A percentile compares a stretch with the other conserved stretches of the same genome.
These are phyloP conservation scores for Botia kubotai DNA, from an alignment of 2,797 vertebrate species.

Conservation along the genomic window DNA sequence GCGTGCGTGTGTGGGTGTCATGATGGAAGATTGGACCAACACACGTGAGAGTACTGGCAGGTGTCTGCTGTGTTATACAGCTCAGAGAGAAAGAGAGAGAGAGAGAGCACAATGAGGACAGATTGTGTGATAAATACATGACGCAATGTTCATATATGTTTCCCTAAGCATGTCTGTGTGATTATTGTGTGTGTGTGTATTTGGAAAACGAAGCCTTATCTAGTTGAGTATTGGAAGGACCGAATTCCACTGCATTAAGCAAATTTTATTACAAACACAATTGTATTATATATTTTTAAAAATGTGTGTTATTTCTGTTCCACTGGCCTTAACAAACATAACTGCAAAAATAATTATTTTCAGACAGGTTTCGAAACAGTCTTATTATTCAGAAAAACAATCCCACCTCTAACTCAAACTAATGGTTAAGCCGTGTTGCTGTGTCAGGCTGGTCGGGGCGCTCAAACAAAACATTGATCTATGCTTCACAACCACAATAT, in stretches of 20 bases:
- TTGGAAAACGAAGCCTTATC: not conserved
- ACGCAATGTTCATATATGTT: constrained; percentile 9
- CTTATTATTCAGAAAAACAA: no score
- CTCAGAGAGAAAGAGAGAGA: not conserved
- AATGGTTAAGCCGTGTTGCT: not conserved
- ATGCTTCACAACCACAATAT: not conserved
- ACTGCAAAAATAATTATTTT: not conserved
- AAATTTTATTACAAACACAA: not conserved
- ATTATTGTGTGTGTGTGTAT: not conserved
- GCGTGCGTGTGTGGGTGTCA: constrained; percentile 49
- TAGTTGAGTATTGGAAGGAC: not conserved
- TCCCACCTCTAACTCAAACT: not conserved
- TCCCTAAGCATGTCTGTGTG: not conserved
- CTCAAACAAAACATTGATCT: not conserved
- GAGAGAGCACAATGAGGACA: constrained; percentile 21
- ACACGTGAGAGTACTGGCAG: constrained; percentile 52
- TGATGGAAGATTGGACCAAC: constrained; percentile 36
- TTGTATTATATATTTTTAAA: not conserved
- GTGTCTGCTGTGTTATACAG: constrained; percentile 32
- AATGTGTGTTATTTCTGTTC: not conserved
- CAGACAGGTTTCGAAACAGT: not conserved
- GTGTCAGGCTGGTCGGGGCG: not conserved
- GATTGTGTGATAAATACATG: constrained; percentile 32
- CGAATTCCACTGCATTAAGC: not conserved
- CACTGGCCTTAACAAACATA: not conserved